Percentiles rank a stretch among this genome's conserved stretches.
Evolutionary conservation across 2,113 vertebrate species (phyloP).

Genomic region (Poecile atricapillus): DNA sequence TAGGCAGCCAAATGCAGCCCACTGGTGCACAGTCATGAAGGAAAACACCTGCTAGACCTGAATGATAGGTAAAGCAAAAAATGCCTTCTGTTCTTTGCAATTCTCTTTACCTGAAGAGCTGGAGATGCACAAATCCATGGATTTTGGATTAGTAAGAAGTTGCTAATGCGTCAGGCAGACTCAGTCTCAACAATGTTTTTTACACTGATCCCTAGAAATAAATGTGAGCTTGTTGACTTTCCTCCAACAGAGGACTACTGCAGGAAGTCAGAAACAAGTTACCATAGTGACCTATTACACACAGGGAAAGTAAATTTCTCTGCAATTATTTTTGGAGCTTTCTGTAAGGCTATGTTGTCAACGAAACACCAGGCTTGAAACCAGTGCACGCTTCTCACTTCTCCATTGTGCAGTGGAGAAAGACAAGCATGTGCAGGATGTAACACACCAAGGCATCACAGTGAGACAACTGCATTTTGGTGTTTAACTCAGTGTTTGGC

Average conservation of each 20-base stretch:
- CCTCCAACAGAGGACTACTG: not conserved
- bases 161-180: not conserved
- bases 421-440: not conserved
- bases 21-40: not conserved
- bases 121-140: not conserved
- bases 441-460: not conserved
- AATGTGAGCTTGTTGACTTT: not conserved
- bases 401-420: not conserved
- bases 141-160: not conserved
- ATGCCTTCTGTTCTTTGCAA: not conserved
- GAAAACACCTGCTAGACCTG: not conserved
- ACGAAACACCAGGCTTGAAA: not conserved
- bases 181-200: not conserved
- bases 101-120: not conserved
- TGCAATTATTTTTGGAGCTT: not conserved
- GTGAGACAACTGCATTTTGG: not conserved
- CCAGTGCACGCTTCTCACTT: fast-evolving
- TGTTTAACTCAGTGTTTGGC: not conserved
- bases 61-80: not conserved
- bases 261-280: not conserved
- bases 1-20: not conserved
- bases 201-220: not conserved
- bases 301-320: not conserved
- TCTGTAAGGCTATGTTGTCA: not conserved
- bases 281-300: slow-evolving; percentile 1